Conservation (phyloP, 2,888 invertebrate species). For the Ornithoptera alexandrae region DNA sequence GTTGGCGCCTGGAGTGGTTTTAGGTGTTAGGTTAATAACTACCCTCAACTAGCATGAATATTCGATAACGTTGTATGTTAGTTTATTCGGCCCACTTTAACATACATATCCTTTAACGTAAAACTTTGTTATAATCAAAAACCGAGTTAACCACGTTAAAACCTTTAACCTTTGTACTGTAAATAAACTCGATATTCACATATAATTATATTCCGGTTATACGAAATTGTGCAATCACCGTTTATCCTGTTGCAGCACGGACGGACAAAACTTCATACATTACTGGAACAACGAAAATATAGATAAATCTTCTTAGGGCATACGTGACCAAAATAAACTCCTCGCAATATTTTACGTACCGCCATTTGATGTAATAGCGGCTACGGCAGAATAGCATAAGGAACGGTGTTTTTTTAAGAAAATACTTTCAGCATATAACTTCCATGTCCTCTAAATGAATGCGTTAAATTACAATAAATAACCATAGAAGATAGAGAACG, state of each 20-base stretch:
- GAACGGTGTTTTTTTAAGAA: not conserved
- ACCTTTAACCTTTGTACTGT: not conserved
- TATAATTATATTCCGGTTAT: not conserved
- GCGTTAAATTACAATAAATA: no score
- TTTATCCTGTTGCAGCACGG: not conserved
- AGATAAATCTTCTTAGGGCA: constrained; percentile 19
- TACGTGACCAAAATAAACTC: constrained; percentile 20
- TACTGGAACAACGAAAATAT: constrained; percentile 10
- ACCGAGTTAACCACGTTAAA: not conserved
- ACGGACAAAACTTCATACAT: not conserved
- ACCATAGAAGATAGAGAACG: no score
- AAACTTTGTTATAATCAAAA: not conserved
- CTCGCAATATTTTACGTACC: constrained; percentile 7
- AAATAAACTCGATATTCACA: not conserved
- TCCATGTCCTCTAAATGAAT: no score
- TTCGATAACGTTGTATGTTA: constrained; percentile 48
- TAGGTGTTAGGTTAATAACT: constrained; percentile 51
- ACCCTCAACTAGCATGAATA: constrained; percentile 59
- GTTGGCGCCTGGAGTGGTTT: constrained; percentile 48
- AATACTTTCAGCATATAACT: no score
- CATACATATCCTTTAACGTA: constrained; percentile 3
- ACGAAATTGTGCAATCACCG: not conserved
- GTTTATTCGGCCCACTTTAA: constrained; percentile 45
- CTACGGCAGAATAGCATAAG: not conserved
- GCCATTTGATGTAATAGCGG: not conserved